These are phyloP conservation scores for Galeopterus variegatus DNA, from an alignment of 2,113 vertebrate genomes.

Conservation along the genomic window DNA sequence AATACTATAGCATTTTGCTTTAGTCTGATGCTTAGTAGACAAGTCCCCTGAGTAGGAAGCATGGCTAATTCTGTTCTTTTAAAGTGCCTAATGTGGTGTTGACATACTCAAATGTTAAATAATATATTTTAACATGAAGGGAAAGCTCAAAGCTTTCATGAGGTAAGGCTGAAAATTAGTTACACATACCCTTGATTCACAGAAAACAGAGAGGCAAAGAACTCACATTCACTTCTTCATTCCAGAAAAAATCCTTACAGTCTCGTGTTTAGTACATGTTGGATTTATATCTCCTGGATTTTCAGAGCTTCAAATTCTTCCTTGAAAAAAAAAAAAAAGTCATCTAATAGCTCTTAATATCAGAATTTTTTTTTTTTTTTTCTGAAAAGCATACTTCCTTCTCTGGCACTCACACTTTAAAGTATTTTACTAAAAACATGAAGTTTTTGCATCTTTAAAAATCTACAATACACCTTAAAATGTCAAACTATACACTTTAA, in stretches of 20 bases:
- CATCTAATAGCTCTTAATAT: constrained; percentile 4
- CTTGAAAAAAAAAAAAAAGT: neutral
- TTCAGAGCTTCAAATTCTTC: constrained; percentile 46
- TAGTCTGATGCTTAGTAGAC: constrained; percentile 80
- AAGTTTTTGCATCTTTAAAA: constrained; percentile 56
- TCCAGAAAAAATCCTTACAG: constrained; percentile 41
- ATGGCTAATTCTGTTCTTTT: constrained; percentile 81
- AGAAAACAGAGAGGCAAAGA: constrained; percentile 73
- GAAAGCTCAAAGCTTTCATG: constrained; percentile 75
- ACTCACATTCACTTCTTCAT: constrained; percentile 63
- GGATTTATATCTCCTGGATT: constrained; percentile 65
- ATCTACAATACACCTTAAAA: constrained; percentile 27
- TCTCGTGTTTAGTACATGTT: constrained; percentile 67
- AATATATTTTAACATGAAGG: constrained; percentile 83
- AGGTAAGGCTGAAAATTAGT: constrained; percentile 72
- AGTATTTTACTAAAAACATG: constrained; percentile 22
- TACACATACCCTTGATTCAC: constrained; percentile 58
- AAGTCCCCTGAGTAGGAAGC: constrained; percentile 77
- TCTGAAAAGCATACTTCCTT: constrained; percentile 21
- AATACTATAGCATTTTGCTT: constrained; percentile 74
- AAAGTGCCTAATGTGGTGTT: constrained; percentile 81
- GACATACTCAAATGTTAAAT: constrained; percentile 82
- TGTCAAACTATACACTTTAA: constrained; percentile 35
- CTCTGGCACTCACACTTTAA: neutral
- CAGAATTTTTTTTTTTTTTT: neutral